Evolutionary conservation across 2,888 invertebrate genomes (phyloP).

Genomic region (Carabus problematicus): DNA sequence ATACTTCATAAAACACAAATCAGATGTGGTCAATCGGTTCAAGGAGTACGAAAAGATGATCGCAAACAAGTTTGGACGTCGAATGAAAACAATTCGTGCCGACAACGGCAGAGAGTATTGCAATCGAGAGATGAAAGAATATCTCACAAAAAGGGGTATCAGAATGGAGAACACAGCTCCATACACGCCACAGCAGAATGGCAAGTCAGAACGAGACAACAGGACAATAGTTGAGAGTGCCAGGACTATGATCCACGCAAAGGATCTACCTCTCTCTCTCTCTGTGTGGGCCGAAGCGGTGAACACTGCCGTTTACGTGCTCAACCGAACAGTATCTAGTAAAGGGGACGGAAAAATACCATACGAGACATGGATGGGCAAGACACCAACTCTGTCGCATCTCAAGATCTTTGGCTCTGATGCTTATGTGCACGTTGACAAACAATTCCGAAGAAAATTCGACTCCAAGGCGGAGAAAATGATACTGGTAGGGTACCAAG

Average conservation of each 20-base stretch:
- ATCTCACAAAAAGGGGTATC: constrained; percentile 46
- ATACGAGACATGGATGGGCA: constrained; percentile 45
- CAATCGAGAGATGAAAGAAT: constrained; percentile 27
- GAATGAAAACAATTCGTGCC: constrained; percentile 42
- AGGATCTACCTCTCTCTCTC: constrained; percentile 46
- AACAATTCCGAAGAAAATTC: constrained; percentile 30
- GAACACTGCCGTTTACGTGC: constrained; percentile 47
- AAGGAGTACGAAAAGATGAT: constrained; percentile 34
- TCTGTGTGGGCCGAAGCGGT: constrained; percentile 54
- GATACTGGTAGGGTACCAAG: constrained; percentile 42
- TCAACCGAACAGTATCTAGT: constrained; percentile 45
- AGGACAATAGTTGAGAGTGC: constrained; percentile 51
- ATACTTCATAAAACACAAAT: constrained; percentile 38
- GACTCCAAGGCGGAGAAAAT: constrained; percentile 38
- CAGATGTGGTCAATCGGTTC: constrained; percentile 20
- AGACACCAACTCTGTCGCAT: constrained; percentile 44
- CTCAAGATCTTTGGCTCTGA: constrained; percentile 45
- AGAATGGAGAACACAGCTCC: constrained; percentile 44
- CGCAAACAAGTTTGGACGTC: constrained; percentile 32
- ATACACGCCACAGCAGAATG: constrained; percentile 49
- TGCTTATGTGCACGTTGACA: constrained; percentile 39
- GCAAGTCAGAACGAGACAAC: constrained; percentile 50
- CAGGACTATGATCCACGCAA: constrained; percentile 48
- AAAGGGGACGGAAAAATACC: constrained; percentile 41
- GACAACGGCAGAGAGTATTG: constrained; percentile 43